A percentile compares a stretch with the other conserved stretches of the same genome.
These are phyloP conservation scores for Brachionus paranguensis DNA, from an alignment of 1,140 invertebrate genomes.

Conservation along the genomic window DNA sequence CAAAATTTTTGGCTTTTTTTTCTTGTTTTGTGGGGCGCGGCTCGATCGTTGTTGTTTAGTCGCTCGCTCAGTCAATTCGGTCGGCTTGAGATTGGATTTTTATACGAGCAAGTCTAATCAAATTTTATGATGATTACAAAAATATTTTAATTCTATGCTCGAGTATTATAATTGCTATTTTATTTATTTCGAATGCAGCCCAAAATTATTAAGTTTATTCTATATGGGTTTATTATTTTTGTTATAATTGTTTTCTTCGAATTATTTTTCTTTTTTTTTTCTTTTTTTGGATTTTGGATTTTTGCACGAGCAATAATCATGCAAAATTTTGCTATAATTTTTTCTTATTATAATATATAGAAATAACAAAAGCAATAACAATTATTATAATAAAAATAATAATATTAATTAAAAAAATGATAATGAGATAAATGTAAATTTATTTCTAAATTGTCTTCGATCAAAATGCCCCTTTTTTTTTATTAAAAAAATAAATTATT, in stretches of 20 bases:
- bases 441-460: background rate
- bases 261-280: background rate
- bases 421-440: background rate
- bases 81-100: background rate
- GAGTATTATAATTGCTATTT: background rate
- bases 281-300: background rate
- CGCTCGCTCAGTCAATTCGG: background rate
- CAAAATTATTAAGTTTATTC: background rate
- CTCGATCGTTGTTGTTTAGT: background rate
- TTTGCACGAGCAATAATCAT: background rate
- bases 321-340: background rate
- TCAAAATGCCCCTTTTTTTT: background rate
- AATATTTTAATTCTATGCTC: slow-evolving; percentile 11
- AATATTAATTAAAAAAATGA: background rate
- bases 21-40: background rate
- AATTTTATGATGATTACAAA: background rate
- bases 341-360: background rate
- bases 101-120: background rate
- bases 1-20: background rate
- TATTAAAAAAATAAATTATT: no score
- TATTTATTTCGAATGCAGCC: background rate
- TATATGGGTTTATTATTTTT: background rate
- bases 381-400: background rate
- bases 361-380: no score
- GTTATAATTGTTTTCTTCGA: background rate